These are phyloP conservation scores for Drosophila limbata DNA, from an alignment of 2,888 invertebrate genomes.

Conservation along the genomic window DNA sequence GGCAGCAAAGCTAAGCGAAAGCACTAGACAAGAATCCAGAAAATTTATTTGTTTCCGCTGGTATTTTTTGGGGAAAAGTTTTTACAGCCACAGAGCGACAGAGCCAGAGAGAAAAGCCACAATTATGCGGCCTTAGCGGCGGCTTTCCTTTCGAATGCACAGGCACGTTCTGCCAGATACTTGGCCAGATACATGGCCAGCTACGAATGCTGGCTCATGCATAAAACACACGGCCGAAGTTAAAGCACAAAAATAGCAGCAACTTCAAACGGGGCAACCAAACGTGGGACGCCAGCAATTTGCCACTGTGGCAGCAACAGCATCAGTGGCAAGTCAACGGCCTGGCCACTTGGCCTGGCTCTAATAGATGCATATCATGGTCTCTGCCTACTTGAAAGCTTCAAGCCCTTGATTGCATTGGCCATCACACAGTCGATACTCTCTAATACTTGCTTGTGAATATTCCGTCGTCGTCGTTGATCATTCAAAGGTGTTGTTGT, in stretches of 20 bases:
- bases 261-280: conserved; percentile 9
- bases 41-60: conserved; percentile 50
- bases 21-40: conserved; percentile 59
- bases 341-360: conserved; percentile 39
- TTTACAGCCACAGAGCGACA: conserved; percentile 30
- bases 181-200: conserved; percentile 24
- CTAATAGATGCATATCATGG: conserved; percentile 37
- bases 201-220: conserved; percentile 49
- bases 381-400: conserved; percentile 44
- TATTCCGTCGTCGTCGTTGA: conserved; percentile 6
- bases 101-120: conserved; percentile 51
- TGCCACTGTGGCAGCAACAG: neutral
- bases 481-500: conserved; percentile 9
- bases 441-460: conserved; percentile 11
- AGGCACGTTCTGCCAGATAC: conserved; percentile 54
- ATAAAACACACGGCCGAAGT: conserved; percentile 39
- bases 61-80: conserved; percentile 54
- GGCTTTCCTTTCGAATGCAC: conserved; percentile 70
- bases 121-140: conserved; percentile 63
- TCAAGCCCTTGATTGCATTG: conserved; percentile 49
- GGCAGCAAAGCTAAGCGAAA: conserved; percentile 57
- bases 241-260: conserved; percentile 21
- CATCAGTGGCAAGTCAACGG: conserved; percentile 49
- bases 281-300: conserved; percentile 21
- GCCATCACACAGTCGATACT: conserved; percentile 25